A percentile compares a stretch with the other conserved stretches of the same genome.
Evolutionary conservation across 2,797 vertebrate species (phyloP).

Genomic region (Miichthys miiuy): DNA sequence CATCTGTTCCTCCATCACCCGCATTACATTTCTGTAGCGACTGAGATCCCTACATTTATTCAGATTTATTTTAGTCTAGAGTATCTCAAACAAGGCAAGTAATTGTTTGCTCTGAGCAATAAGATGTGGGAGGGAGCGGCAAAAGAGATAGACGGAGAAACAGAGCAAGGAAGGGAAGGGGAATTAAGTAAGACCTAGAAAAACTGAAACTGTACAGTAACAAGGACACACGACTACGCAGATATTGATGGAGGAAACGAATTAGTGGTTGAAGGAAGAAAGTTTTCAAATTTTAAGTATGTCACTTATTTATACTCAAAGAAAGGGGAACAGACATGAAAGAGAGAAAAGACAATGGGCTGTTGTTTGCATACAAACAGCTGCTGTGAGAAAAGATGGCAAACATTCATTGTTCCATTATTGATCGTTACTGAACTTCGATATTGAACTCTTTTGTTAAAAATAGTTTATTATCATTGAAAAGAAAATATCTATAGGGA

Average conservation of each 20-base stretch:
- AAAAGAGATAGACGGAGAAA: conserved; percentile 30
- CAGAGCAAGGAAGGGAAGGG: conserved; percentile 6
- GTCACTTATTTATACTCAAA: conserved; percentile 26
- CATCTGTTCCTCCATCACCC: conserved; percentile 35
- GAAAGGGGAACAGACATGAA: not conserved
- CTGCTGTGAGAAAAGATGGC: not conserved
- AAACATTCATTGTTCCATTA: not conserved
- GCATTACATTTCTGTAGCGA: conserved; percentile 40
- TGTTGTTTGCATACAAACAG: not conserved
- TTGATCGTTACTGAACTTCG: not conserved
- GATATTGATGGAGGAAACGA: conserved; percentile 25
- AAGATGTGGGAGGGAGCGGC: conserved; percentile 45
- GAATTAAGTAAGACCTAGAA: conserved; percentile 46
- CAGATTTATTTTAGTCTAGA: conserved; percentile 68
- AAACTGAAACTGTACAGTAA: conserved; percentile 30
- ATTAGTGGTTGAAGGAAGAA: conserved; percentile 8
- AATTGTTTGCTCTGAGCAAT: conserved; percentile 73
- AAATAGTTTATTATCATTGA: not conserved
- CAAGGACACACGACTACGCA: conserved; percentile 21
- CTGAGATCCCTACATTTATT: conserved; percentile 57
- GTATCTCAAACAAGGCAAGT: conserved; percentile 66
- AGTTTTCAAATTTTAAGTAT: conserved; percentile 21
- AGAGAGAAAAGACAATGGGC: not conserved
- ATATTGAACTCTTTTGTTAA: conserved; percentile 1
- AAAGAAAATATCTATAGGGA: conserved; percentile 3